Conservation (phyloP, 2,797 vertebrate species). For the Fundulus diaphanus region DNA sequence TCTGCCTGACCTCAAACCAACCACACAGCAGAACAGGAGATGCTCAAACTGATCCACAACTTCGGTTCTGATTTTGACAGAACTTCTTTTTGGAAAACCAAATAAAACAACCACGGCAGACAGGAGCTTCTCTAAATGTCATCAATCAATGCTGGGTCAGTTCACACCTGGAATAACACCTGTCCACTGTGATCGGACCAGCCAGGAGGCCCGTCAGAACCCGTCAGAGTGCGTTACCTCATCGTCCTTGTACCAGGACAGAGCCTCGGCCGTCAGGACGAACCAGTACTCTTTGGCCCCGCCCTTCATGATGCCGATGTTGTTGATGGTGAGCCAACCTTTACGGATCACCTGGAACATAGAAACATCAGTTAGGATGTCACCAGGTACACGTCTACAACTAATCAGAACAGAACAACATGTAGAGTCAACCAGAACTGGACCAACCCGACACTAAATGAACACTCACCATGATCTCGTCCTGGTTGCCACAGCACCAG, state of each 20-base stretch:
- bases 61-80: too few species aligned
- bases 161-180: not conserved
- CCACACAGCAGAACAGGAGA: too few species aligned
- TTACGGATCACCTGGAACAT: conserved; percentile 89
- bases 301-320: conserved; percentile 96
- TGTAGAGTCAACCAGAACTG: not conserved
- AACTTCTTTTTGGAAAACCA: too few species aligned
- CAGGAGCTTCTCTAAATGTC: too few species aligned
- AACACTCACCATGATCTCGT: conserved; percentile 98
- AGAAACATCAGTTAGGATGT: conserved; percentile 1
- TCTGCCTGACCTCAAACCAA: too few species aligned
- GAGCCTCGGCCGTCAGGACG: conserved; percentile 91
- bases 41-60: too few species aligned
- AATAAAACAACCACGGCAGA: too few species aligned
- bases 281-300: conserved; percentile 98
- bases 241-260: conserved; percentile 97
- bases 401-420: not conserved
- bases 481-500: conserved; percentile 91
- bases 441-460: too few species aligned
- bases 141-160: not conserved
- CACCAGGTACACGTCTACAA: not conserved
- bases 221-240: conserved; percentile 77
- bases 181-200: not conserved
- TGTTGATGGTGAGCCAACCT: conserved; percentile 96
- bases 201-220: not conserved